Evolutionary conservation across 1,140 invertebrate species (phyloP).

Genomic region (Sinella curviseta): DNA sequence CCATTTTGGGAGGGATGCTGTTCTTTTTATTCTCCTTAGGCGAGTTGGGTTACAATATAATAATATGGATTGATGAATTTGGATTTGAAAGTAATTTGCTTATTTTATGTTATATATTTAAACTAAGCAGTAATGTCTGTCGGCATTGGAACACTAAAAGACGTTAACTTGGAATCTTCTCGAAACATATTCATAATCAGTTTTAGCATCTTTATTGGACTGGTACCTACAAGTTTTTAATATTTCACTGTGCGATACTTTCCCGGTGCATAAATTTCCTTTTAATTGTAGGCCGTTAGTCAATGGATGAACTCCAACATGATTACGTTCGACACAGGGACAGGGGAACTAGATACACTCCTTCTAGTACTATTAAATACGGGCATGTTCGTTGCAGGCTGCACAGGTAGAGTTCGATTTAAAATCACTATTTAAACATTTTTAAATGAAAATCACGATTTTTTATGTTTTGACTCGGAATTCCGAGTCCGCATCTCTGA

Average conservation of each 20-base stretch:
- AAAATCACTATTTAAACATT: too few species aligned
- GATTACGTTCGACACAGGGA: conserved; percentile 52
- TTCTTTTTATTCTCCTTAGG: conserved; percentile 83
- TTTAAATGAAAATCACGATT: too few species aligned
- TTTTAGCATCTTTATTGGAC: conserved; percentile 78
- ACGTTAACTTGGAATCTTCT: conserved; percentile 77
- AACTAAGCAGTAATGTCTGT: conserved; percentile 71
- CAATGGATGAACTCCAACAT: conserved; percentile 52
- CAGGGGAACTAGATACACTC: conserved; percentile 15
- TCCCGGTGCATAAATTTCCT: conserved; percentile 34
- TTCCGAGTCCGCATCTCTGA: too few species aligned
- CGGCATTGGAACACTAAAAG: conserved; percentile 65
- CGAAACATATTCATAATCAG: conserved; percentile 82
- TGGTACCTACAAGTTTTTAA: conserved; percentile 57
- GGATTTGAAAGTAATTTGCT: conserved; percentile 22
- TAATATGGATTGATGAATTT: too few species aligned
- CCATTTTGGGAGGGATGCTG: conserved; percentile 80
- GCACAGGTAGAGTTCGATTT: too few species aligned
- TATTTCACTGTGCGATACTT: not conserved
- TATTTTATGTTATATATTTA: too few species aligned
- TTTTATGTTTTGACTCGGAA: too few species aligned
- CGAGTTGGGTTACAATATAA: too few species aligned
- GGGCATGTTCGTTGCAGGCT: conserved; percentile 59
- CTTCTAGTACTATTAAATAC: conserved; percentile 30
- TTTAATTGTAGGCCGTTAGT: conserved; percentile 54